These are phyloP conservation scores for Rhabdomys dilectus DNA, from an alignment of 2,113 vertebrate genomes.

Conservation along the genomic window DNA sequence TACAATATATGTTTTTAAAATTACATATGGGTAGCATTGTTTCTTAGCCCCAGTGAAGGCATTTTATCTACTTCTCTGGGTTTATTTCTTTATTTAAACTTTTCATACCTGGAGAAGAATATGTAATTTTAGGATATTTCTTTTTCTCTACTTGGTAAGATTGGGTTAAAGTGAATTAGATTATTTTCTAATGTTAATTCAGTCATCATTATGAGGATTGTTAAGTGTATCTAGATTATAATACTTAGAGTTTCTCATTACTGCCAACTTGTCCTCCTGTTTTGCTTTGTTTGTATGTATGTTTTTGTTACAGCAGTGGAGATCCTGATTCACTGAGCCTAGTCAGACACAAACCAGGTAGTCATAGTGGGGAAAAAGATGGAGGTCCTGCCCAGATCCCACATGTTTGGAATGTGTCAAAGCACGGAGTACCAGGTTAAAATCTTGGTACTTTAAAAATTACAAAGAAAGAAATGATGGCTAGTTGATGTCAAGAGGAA, in stretches of 20 bases:
- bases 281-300: constrained; percentile 24
- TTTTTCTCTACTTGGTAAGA: background rate
- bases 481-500: constrained; percentile 53
- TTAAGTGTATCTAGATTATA: constrained; percentile 19
- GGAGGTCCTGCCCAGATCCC: constrained; percentile 16
- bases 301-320: constrained; percentile 62
- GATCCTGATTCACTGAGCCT: constrained; percentile 50
- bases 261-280: background rate
- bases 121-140: constrained; percentile 40
- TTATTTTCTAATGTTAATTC: constrained; percentile 62
- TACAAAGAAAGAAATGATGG: constrained; percentile 11
- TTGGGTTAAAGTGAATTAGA: constrained; percentile 45
- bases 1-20: background rate
- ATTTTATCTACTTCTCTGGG: constrained; percentile 26
- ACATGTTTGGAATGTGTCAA: constrained; percentile 55
- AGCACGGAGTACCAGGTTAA: constrained; percentile 54
- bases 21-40: constrained; percentile 7
- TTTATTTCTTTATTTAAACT: constrained; percentile 42
- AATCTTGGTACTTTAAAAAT: constrained; percentile 21
- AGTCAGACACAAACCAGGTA: constrained; percentile 43
- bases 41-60: constrained; percentile 47
- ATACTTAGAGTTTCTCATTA: background rate
- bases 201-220: constrained; percentile 44
- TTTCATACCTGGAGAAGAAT: constrained; percentile 9
- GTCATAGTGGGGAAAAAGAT: background rate